Conservation (phyloP, 2,888 invertebrate genomes). For the Pseudococcus longispinus region DNA sequence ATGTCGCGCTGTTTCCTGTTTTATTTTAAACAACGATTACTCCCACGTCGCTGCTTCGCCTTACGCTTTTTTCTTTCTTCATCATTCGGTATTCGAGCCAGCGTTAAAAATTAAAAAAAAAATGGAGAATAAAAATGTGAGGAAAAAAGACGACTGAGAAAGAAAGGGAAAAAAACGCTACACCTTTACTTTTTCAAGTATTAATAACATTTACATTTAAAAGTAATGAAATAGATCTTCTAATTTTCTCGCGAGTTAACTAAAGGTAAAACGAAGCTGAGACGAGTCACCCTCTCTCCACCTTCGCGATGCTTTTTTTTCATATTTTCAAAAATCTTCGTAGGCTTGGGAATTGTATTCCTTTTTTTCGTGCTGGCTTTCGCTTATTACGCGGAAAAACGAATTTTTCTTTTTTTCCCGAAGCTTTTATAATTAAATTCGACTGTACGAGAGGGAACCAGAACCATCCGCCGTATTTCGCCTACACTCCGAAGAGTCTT, state of each 20-base stretch:
- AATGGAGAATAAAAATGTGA: not conserved
- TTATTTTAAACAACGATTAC: not conserved
- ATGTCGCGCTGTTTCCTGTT: not conserved
- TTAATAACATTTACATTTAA: conserved; percentile 30
- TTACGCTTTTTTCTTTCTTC: not conserved
- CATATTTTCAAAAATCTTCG: not conserved
- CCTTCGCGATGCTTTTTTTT: not conserved
- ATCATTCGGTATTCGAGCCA: not conserved
- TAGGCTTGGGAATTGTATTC: not conserved
- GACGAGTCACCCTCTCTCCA: too few species aligned
- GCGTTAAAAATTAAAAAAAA: not conserved
- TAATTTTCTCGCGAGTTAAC: not conserved
- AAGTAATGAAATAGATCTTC: not conserved
- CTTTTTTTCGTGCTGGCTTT: not conserved
- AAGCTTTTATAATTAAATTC: not conserved
- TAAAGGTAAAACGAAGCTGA: not conserved
- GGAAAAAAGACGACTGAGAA: not conserved
- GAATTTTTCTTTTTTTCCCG: not conserved
- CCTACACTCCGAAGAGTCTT: not conserved
- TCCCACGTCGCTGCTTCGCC: not conserved
- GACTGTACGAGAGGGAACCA: not conserved
- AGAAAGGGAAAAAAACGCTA: not conserved
- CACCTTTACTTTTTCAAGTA: not conserved
- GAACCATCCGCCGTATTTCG: not conserved
- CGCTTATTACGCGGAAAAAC: not conserved